Evolutionary conservation across 2,888 invertebrate genomes (phyloP), one percentile per base, ranked within the genome.

Genomic region (Nymphalis urticae): DNA sequence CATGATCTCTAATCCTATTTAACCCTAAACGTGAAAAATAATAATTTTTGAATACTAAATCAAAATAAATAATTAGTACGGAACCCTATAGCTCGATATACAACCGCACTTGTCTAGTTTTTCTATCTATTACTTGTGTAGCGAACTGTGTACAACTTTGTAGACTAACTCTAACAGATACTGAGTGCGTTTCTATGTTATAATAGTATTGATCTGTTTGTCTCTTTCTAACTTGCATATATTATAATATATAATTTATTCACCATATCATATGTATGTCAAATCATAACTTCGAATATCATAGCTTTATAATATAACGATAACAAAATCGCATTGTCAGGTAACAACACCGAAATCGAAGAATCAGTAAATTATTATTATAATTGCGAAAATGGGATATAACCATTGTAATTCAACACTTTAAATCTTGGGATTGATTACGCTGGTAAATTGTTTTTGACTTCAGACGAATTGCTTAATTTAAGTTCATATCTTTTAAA

Each of bases 191-290:
- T 62, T 50, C 48, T 48, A 24, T 66, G 65, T 58, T 60, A 66
- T 54, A 54, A 48, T 62, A 62, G 21, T 48, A 66, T 66, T 32
- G 66, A 66, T 66, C 61, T 66, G 66, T 66, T 66, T 66, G 60
- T 66, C 53, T 61, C 54, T 60, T 53, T 16, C 24, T 32, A 32
- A 61, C 53, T 21, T 54, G 53, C 48, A 32, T 61, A 54, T 62
- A 54, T 61, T 62, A 61, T 36, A 56, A 21, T 21, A 51, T 13
- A 51, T 51, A 51, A 10, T 51, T 51, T 8, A 51, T 10, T 42
- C 0, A 13, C 13, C 13, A 42, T 19, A 51, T 21, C 10, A 21
- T 5, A 51, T 21, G 21, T 51, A 21, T 9, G 21, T 2, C 19
- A 51, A 42, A 42, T 42, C 3, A 13, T 13, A 0, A 42, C 4